Percentiles rank a stretch among this genome's conserved stretches.
phyloP scores from a whole-genome alignment of 2,797 vertebrate genomes.

The Gymnocypris eckloni region DNA sequence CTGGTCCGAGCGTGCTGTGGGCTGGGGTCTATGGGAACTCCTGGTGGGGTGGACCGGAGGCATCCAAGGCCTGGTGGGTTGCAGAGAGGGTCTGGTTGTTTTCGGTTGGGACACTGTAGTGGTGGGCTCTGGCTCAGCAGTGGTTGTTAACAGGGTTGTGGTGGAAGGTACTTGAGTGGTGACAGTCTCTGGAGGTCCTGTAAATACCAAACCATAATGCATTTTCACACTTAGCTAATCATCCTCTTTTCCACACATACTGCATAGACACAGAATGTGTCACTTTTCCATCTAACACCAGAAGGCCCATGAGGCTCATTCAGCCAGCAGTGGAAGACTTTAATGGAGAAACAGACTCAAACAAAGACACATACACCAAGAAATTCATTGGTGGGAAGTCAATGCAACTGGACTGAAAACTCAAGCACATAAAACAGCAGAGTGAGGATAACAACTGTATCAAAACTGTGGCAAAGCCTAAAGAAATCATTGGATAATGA shows the following conservation, averaged over 20 bases:
- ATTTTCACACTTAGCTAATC: constrained; percentile 28
- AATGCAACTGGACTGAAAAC: not conserved
- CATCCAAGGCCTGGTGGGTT: constrained; percentile 68
- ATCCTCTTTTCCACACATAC: constrained; percentile 5
- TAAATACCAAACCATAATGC: constrained; percentile 36
- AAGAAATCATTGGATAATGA: not conserved
- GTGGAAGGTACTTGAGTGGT: constrained; percentile 63
- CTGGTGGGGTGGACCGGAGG: constrained; percentile 74
- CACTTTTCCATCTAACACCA: constrained; percentile 62
- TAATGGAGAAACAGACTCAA: constrained; percentile 55
- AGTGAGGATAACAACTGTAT: constrained; percentile 9
- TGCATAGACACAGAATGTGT: not conserved
- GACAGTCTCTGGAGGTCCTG: constrained; percentile 54
- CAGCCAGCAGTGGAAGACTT: constrained; percentile 27
- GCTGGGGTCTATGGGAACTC: constrained; percentile 68
- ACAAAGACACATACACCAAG: constrained; percentile 12
- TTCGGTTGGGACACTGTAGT: constrained; percentile 56
- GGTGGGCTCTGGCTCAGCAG: constrained; percentile 58
- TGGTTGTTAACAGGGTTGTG: constrained; percentile 50
- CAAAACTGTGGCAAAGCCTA: not conserved
- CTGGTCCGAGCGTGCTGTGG: constrained; percentile 82
- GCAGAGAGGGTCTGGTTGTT: constrained; percentile 67
- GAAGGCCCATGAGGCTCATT: constrained; percentile 47
- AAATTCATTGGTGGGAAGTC: not conserved
- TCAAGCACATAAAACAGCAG: not conserved